Percentiles rank a stretch among this genome's conserved stretches.
phyloP scores from a whole-genome alignment of 2,888 invertebrate species.

The Lucinisca nassula region DNA sequence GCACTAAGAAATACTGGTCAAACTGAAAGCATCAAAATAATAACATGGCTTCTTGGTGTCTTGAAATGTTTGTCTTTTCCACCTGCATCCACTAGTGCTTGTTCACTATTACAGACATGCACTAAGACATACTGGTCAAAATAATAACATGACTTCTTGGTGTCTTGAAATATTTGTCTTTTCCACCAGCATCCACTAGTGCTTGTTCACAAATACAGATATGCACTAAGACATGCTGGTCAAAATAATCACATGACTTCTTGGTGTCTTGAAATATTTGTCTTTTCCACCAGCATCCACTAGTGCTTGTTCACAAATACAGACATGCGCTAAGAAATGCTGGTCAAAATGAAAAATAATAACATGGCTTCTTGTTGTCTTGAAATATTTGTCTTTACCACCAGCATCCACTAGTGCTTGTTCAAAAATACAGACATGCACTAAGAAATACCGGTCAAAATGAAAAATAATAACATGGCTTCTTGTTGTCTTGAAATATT shows the following conservation, averaged over 20 bases:
- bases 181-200: slow-evolving; percentile 9
- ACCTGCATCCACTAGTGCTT: background rate
- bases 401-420: slow-evolving; percentile 58
- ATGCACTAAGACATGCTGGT: background rate
- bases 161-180: too few species aligned
- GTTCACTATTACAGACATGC: background rate
- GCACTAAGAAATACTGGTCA: slow-evolving; percentile 48
- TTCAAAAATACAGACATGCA: slow-evolving; percentile 7
- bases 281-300: background rate
- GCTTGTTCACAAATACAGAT: background rate
- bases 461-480: too few species aligned
- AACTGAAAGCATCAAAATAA: too few species aligned
- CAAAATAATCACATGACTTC: too few species aligned
- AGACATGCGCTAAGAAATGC: background rate
- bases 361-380: background rate
- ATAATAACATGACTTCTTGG: too few species aligned
- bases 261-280: too few species aligned
- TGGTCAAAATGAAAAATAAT: background rate
- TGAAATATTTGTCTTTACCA: slow-evolving; percentile 3
- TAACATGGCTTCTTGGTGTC: background rate
- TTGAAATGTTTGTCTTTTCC: background rate
- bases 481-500: too few species aligned
- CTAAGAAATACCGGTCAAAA: background rate
- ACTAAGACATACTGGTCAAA: background rate
- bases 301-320: background rate